Evolutionary conservation across 64 coral and sea anemone species (phyloP).

Genomic region (Dendronephthya gigantea): DNA sequence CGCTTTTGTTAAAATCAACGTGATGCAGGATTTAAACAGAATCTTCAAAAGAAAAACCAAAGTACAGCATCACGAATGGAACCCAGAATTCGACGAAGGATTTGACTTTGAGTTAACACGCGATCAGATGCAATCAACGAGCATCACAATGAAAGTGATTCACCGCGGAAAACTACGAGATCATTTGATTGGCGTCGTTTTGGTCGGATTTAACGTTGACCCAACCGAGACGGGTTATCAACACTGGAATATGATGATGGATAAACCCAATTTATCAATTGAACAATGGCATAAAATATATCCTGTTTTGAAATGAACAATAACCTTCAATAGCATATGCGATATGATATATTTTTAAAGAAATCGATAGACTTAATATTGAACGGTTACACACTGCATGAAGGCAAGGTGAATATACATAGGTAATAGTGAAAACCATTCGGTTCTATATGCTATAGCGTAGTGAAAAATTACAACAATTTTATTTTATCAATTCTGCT

Average conservation of each 20-base stretch:
- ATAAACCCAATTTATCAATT: slow-evolving; percentile 1
- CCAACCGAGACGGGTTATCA: background rate
- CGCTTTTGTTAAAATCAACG: slow-evolving; percentile 13
- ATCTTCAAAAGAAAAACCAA: background rate
- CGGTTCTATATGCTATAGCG: too few species aligned
- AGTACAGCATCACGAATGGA: background rate
- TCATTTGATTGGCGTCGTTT: background rate
- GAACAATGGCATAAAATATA: slow-evolving; percentile 16
- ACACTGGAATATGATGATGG: slow-evolving; percentile 9
- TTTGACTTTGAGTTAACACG: slow-evolving; percentile 7
- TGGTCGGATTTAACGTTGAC: background rate
- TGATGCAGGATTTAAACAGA: background rate
- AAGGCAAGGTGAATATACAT: too few species aligned
- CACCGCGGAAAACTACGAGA: slow-evolving; percentile 2
- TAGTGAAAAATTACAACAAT: too few species aligned
- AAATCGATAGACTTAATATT: too few species aligned
- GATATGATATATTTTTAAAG: background rate
- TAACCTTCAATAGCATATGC: too few species aligned
- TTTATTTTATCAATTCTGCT: too few species aligned
- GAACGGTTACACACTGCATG: too few species aligned
- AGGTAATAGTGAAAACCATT: too few species aligned
- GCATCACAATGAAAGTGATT: slow-evolving; percentile 8
- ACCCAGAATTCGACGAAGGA: slow-evolving; percentile 6
- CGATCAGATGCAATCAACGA: background rate
- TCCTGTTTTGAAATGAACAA: background rate